A percentile compares a stretch with the other conserved stretches of the same genome.
These are phyloP conservation scores for Phalanger gymnotis DNA, from an alignment of 2,797 vertebrate species.

Conservation along the genomic window DNA sequence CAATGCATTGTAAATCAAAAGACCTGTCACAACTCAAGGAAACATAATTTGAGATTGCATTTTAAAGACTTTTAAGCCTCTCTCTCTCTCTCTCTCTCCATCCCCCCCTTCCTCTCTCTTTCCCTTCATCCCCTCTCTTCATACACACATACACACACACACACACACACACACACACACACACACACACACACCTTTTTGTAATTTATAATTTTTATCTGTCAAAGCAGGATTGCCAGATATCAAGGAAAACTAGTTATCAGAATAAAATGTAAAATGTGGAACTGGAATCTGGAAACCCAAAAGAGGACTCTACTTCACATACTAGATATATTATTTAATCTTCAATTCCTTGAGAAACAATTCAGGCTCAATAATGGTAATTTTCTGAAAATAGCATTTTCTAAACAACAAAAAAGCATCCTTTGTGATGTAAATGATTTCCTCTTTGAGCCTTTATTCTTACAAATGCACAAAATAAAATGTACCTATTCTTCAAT, in stretches of 20 bases:
- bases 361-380: conserved; percentile 28
- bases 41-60: conserved; percentile 70
- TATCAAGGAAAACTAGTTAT: conserved; percentile 32
- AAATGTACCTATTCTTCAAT: background rate
- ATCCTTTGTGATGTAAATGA: background rate
- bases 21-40: conserved; percentile 53
- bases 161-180: too few relatives aligned
- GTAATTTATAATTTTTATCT: conserved; percentile 69
- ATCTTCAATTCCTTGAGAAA: conserved; percentile 46
- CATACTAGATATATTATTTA: conserved; percentile 44
- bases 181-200: conserved; percentile 12
- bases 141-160: too few relatives aligned
- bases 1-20: conserved; percentile 73
- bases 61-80: conserved; percentile 70
- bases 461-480: conserved; percentile 15
- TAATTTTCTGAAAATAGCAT: conserved; percentile 1
- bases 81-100: too few relatives aligned
- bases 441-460: background rate
- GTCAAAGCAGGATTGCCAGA: conserved; percentile 12
- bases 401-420: conserved; percentile 35
- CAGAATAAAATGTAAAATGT: conserved; percentile 64
- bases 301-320: conserved; percentile 29
- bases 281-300: conserved; percentile 41
- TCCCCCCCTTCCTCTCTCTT: too few relatives aligned
- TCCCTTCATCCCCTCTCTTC: too few relatives aligned